Evolutionary conservation across 2,888 invertebrate genomes (phyloP), one percentile per base, ranked within the genome.

Genomic region (Opisthograptis luteolata): DNA sequence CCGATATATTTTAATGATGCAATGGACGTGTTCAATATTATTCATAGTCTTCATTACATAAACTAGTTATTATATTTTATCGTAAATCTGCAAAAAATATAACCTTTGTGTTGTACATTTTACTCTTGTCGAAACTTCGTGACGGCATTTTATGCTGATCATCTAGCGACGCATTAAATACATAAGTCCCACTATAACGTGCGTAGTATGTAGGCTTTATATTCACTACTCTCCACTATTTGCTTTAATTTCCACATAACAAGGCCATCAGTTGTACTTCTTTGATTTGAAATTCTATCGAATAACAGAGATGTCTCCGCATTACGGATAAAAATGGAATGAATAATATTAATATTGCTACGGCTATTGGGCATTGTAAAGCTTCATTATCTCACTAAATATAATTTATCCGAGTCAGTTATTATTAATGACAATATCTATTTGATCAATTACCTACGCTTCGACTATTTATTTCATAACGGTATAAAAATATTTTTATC

Each of bases 41-140:
- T 58, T 73, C 69, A 73, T 76, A 77, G 72, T 80, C 68, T 78
- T 73, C 69, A 70, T 74, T 75, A 73, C 68, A 73, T 77, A 79
- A 76, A 75, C 68, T 76, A 70, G 56, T 64, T 79, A 74, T 66
- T 70, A 50, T 48, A 58, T 58, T 43, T 73, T 71, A 73, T 77
- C 81, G 72, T 87, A 87, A 79, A 87, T 81, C 81, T 85, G 87
- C 84, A 84, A 87, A 88, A 88, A 88, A 88, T 87, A 87, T 84
- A 81, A 78, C 76, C 73, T 81, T 77, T 78, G 72, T 79, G 75
- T 83, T 81, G 75, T 82, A 81, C 76, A 77, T 75, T 76, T 65
- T 64, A 68, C 69, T 73, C 62, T 74, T 73, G 66, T 70, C 68
- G 72, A 72, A 74, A 77, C 72, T 63, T 77, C 73, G 64, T 72